Conservation (phyloP, 2,113 vertebrate genomes). For the Solea solea region DNA sequence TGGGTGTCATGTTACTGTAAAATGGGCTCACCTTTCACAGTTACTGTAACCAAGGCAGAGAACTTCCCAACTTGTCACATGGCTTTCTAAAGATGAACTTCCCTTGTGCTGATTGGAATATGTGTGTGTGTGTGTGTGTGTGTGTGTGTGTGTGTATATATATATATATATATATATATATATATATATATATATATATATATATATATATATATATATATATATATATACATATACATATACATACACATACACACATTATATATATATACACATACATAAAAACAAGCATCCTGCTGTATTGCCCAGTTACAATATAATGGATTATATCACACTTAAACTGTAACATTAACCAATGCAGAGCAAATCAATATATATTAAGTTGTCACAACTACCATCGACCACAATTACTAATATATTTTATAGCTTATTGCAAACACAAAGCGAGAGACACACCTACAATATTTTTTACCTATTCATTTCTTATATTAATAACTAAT, state of each 20-base stretch:
- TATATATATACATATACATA: too few species aligned
- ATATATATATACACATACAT: too few species aligned
- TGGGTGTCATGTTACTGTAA: slow-evolving; percentile 55
- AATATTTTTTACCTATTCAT: neutral
- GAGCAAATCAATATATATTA: neutral
- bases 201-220: too few species aligned
- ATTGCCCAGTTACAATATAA: neutral
- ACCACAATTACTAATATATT: neutral
- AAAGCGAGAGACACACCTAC: neutral
- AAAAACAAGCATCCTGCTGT: too few species aligned
- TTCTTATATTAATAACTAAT: neutral
- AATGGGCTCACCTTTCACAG: slow-evolving; percentile 65
- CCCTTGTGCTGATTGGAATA: slow-evolving; percentile 22
- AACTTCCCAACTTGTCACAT: slow-evolving; percentile 61
- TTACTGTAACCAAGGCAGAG: slow-evolving; percentile 74
- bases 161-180: too few species aligned
- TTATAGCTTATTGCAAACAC: neutral
- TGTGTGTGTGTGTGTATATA: too few species aligned
- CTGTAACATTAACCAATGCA: neutral
- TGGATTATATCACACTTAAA: neutral
- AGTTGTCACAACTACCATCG: neutral
- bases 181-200: too few species aligned
- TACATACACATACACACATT: too few species aligned
- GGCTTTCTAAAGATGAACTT: slow-evolving; percentile 20
- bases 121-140: too few species aligned